Percentiles rank a stretch among this genome's conserved stretches.
phyloP scores from a whole-genome alignment of 2,797 vertebrate species.

The Enteromius trimaculatus region DNA sequence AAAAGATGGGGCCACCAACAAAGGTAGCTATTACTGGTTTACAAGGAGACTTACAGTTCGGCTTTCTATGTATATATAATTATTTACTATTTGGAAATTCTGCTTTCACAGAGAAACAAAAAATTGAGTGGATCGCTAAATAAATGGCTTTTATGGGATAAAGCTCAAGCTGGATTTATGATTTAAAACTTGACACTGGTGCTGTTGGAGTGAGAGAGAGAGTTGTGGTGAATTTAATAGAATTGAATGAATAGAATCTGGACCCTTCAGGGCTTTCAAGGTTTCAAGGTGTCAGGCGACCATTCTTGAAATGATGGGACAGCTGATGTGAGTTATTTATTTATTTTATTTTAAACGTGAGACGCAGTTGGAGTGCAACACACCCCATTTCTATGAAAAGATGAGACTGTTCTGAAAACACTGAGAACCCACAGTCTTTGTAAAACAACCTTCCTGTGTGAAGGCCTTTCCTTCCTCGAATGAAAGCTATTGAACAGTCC shows the following conservation, averaged over 20 bases:
- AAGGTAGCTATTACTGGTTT: slow-evolving; percentile 65
- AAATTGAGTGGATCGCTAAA: slow-evolving; percentile 6
- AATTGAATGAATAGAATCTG: not conserved
- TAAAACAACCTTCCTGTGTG: slow-evolving; percentile 60
- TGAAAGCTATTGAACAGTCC: slow-evolving; percentile 45
- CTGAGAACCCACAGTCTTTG: slow-evolving; percentile 43
- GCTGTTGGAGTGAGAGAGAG: not conserved
- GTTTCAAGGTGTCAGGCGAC: slow-evolving; percentile 34
- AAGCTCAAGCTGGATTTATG: slow-evolving; percentile 22
- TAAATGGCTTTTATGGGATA: slow-evolving; percentile 30
- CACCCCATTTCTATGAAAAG: slow-evolving; percentile 21
- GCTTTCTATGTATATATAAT: slow-evolving; percentile 64
- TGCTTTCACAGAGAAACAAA: slow-evolving; percentile 47
- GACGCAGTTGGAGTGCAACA: not conserved
- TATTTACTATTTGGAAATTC: slow-evolving; percentile 57
- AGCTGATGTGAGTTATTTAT: slow-evolving; percentile 36
- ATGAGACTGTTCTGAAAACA: slow-evolving; percentile 36
- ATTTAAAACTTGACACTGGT: slow-evolving; percentile 45
- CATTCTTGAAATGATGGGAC: slow-evolving; percentile 41
- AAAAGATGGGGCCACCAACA: slow-evolving; percentile 57
- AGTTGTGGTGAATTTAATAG: not conserved
- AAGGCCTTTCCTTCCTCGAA: slow-evolving; percentile 43
- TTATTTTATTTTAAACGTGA: slow-evolving; percentile 30
- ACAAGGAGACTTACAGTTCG: slow-evolving; percentile 47
- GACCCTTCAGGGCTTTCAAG: slow-evolving; percentile 29